Evolutionary conservation across 2,797 vertebrate species (phyloP), one percentile per base, ranked within the genome.

Genomic region (Remorina albescens): DNA sequence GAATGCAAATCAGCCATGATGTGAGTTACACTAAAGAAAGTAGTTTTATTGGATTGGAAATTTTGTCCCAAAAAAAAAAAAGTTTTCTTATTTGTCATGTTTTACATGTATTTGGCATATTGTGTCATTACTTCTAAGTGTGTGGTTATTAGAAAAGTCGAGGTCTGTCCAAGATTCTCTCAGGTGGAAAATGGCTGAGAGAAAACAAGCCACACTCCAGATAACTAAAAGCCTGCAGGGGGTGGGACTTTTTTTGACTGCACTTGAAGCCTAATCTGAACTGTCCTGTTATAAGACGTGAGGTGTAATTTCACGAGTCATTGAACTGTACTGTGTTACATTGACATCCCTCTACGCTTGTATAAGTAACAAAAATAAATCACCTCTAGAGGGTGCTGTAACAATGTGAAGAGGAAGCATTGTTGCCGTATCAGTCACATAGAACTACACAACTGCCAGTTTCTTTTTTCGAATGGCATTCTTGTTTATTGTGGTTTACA

Each of bases 221-320:
- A 76, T 57, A 67, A 64, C 62, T 63, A 39, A 71, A 30, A 63
- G 54, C 36, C 46, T 37, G 37, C 47, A 47, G 15, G 55, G 30
- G 46, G 46, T 71, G 53, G 47, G 19, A 62, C 60, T 56, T 42
- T 42, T 63, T 55, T 46, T 42, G 10, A 58, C 74, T 65, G 37
- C 68, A 76, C 63, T 74, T 49, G 10, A 73, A 81, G 51, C 63
- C 28, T 80, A 75, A 76, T 76, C 57, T 71, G 69, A 85, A 58
- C 70, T 67, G 61, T 80, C 78, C 71, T 74, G 62, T 76, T 81
- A 47, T 55, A 75, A 81, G 67, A 68, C 16, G 19, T 19, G 53
- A 69, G 66, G 76, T 80, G 81, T 78, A 86, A 89, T 91, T 90
- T 91, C 84, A 85, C 64, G 61, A 87, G 47, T 83, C 86, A 82